A percentile compares a stretch with the other conserved stretches of the same genome.
These are phyloP conservation scores for Vidua chalybeata DNA, from an alignment of 2,113 vertebrate species.

Conservation along the genomic window DNA sequence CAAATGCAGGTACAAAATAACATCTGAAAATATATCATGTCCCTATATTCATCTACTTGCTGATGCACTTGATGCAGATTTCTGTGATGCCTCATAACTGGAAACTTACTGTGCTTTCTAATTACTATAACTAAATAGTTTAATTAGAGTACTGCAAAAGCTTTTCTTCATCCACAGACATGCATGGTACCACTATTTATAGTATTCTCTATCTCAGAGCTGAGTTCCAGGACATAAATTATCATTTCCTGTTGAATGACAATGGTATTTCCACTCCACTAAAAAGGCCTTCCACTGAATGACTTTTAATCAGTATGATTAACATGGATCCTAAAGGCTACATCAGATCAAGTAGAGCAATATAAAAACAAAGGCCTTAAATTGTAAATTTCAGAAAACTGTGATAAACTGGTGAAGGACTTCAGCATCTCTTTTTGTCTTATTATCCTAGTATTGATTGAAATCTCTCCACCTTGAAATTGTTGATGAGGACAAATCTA, in stretches of 20 bases:
- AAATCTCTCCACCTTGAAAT: constrained; percentile 66
- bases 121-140: neutral
- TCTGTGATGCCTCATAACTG: neutral
- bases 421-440: constrained; percentile 54
- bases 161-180: neutral
- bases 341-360: neutral
- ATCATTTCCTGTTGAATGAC: neutral
- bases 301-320: constrained; percentile 14
- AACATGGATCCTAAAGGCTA: neutral
- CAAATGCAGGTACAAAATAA: neutral
- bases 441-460: constrained; percentile 69
- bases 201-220: neutral
- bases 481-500: constrained; percentile 64
- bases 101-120: neutral
- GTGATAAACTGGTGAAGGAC: constrained; percentile 4
- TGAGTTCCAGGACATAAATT: neutral
- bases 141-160: neutral
- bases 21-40: neutral
- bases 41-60: neutral
- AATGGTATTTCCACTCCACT: neutral
- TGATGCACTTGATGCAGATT: neutral
- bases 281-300: neutral
- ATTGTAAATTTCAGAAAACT: constrained; percentile 52
- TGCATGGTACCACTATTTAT: neutral
- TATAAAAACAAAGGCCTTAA: constrained; percentile 55